Conservation (phyloP, 2,888 invertebrate species). For the Ormyrus rosae region DNA sequence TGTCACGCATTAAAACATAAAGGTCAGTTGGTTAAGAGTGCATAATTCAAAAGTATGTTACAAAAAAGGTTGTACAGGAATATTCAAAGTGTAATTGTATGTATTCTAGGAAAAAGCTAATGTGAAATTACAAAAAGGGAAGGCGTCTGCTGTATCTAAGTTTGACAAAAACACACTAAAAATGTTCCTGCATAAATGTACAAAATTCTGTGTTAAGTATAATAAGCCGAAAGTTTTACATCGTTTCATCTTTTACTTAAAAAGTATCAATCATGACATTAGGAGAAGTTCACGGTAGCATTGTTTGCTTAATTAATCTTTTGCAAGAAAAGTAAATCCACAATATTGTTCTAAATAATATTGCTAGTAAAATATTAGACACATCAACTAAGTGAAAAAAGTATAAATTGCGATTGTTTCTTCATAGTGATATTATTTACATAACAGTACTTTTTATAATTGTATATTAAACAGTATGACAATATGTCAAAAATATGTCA, state of each 20-base stretch:
- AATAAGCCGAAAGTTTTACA: conserved; percentile 1
- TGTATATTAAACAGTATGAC: conserved; percentile 28
- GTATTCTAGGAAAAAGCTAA: too few species aligned
- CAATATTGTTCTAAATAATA: conserved; percentile 25
- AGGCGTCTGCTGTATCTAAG: too few species aligned
- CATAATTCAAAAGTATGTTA: too few species aligned
- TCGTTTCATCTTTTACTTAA: conserved; percentile 4
- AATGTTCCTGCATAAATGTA: too few species aligned
- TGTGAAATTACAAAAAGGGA: too few species aligned
- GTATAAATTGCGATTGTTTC: background rate
- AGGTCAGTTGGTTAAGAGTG: too few species aligned
- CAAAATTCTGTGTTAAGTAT: too few species aligned
- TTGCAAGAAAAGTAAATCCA: conserved; percentile 56
- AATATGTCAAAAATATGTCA: conserved; percentile 21
- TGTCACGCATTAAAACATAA: too few species aligned
- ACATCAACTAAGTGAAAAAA: conserved; percentile 32
- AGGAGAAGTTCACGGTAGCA: conserved; percentile 19
- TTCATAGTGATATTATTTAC: conserved; percentile 27
- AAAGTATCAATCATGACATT: conserved; percentile 10
- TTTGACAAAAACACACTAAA: too few species aligned
- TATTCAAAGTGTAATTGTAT: too few species aligned
- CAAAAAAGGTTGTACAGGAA: too few species aligned
- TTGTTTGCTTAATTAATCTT: conserved; percentile 34
- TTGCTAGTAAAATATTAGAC: conserved; percentile 8
- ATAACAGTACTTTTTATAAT: conserved; percentile 10